Evolutionary conservation across 2,797 vertebrate genomes (phyloP).

Genomic region (Dromococcyx pavoninus): DNA sequence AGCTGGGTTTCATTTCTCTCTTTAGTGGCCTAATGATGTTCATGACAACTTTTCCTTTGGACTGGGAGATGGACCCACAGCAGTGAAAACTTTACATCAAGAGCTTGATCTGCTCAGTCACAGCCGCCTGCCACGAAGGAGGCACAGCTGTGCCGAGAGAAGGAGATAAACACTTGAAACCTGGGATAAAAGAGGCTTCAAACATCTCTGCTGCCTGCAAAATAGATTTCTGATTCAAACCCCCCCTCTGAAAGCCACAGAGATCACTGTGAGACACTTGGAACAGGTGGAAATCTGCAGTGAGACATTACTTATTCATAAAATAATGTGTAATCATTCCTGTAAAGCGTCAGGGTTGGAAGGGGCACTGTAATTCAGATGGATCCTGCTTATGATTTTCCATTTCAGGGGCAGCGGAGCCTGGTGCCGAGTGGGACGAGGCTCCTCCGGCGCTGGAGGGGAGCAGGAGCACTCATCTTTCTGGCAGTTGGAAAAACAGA

Average conservation of each 20-base stretch:
- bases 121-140: not conserved
- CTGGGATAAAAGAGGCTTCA: constrained; percentile 21
- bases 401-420: not conserved
- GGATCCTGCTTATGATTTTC: not conserved
- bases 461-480: rapidly evolving
- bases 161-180: constrained; percentile 33
- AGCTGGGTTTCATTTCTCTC: not conserved
- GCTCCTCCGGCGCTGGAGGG: not conserved
- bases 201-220: constrained; percentile 25
- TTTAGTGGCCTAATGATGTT: not conserved
- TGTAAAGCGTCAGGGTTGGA: not conserved
- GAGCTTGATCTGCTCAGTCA: not conserved
- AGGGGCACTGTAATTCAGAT: not conserved
- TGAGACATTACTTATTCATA: not conserved
- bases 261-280: not conserved
- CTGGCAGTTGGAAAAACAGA: not conserved
- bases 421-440: rapidly evolving
- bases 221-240: not conserved
- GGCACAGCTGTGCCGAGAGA: not conserved
- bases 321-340: not conserved
- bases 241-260: not conserved
- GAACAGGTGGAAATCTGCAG: not conserved
- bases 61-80: not conserved
- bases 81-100: rapidly evolving
- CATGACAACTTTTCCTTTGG: not conserved